These are phyloP conservation scores for Neoaliturus tenellus DNA, from an alignment of 2,888 invertebrate genomes.

Conservation along the genomic window DNA sequence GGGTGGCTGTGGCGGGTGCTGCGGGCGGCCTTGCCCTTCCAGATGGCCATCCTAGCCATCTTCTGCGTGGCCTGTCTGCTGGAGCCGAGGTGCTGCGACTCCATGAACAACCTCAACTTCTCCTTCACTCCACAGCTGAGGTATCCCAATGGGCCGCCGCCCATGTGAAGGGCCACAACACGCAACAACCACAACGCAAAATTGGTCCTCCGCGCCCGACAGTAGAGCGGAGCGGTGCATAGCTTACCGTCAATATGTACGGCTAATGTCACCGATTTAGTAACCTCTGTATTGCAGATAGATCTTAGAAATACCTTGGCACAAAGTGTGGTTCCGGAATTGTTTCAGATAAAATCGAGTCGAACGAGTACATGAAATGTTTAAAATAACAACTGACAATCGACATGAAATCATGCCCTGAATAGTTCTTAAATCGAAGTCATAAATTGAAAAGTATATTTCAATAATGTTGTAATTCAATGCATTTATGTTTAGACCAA, in stretches of 20 bases:
- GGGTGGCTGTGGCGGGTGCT: conserved; percentile 76
- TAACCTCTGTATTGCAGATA: too few relatives aligned
- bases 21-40: conserved; percentile 85
- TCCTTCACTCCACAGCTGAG: conserved; percentile 87
- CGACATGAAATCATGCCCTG: not conserved
- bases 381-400: not conserved
- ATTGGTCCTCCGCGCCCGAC: too few relatives aligned
- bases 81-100: conserved; percentile 86
- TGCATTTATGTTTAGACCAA: too few relatives aligned
- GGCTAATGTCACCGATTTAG: too few relatives aligned
- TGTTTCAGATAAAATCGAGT: not conserved
- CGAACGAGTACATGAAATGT: not conserved
- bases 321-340: not conserved
- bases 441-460: too few relatives aligned
- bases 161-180: too few relatives aligned
- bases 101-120: conserved; percentile 84
- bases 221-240: too few relatives aligned
- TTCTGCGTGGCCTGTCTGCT: conserved; percentile 84
- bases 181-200: too few relatives aligned
- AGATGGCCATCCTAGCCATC: conserved; percentile 83
- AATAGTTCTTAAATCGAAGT: too few relatives aligned
- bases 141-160: conserved; percentile 89
- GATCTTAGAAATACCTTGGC: not conserved
- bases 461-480: too few relatives aligned
- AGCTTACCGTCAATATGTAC: too few relatives aligned